phyloP scores from a whole-genome alignment of 2,797 vertebrate species.

The Capromys pilorides region DNA sequence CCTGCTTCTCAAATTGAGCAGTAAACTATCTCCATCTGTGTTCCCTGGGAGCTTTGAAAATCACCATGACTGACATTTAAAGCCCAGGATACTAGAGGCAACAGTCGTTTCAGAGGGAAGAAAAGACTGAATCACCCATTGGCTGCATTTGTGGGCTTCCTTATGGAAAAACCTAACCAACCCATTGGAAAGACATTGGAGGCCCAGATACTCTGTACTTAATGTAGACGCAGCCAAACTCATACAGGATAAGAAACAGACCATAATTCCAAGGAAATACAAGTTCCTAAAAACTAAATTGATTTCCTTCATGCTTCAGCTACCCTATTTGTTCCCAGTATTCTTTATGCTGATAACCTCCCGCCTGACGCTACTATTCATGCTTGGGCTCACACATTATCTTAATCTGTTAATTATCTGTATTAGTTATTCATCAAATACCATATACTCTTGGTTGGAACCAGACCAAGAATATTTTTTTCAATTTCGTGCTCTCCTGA shows the following conservation, averaged over 20 bases:
- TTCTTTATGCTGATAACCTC: constrained; percentile 62
- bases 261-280: constrained; percentile 45
- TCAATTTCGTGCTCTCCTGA: background rate
- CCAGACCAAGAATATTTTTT: constrained; percentile 37
- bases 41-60: constrained; percentile 44
- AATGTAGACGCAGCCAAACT: background rate
- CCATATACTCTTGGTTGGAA: constrained; percentile 48
- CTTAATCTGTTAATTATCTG: constrained; percentile 75
- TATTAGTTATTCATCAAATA: constrained; percentile 75
- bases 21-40: background rate
- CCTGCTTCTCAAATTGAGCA: constrained; percentile 48
- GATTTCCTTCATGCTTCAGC: constrained; percentile 48
- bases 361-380: constrained; percentile 53
- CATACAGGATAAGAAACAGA: constrained; percentile 10
- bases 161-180: constrained; percentile 12
- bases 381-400: constrained; percentile 60
- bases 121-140: background rate
- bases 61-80: constrained; percentile 6
- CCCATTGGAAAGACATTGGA: background rate
- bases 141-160: background rate
- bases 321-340: constrained; percentile 17
- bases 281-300: constrained; percentile 60
- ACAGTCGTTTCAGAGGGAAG: background rate
- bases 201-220: background rate
- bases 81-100: background rate